A percentile compares a stretch with the other conserved stretches of the same genome.
These are phyloP conservation scores for Brachionus rotundiformis DNA, from an alignment of 1,140 invertebrate species.

Conservation along the genomic window DNA sequence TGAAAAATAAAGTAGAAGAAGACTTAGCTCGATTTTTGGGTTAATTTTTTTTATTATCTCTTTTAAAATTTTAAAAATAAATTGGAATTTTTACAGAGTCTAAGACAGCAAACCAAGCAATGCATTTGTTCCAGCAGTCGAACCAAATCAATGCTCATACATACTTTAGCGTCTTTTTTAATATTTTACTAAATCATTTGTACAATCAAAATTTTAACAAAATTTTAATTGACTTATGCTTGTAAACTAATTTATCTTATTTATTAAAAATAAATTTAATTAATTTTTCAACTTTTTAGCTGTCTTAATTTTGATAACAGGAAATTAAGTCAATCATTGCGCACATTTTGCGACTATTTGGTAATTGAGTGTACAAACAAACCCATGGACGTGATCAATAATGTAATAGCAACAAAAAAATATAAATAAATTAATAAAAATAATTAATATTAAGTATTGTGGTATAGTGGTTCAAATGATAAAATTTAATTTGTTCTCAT, in stretches of 20 bases:
- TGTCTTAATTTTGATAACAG: constrained; percentile 44
- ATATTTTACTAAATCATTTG: constrained; percentile 22
- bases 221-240: background rate
- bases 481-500: constrained; percentile 28
- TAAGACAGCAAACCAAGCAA: background rate
- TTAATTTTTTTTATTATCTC: background rate
- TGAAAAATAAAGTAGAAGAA: constrained; percentile 50
- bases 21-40: constrained; percentile 26
- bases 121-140: constrained; percentile 25
- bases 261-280: too few species aligned
- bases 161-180: constrained; percentile 16
- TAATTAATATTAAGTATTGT: background rate
- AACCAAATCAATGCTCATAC: constrained; percentile 10
- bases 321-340: constrained; percentile 25
- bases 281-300: background rate
- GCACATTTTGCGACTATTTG: constrained; percentile 48
- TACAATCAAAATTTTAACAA: constrained; percentile 33
- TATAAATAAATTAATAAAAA: background rate
- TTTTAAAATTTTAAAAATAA: background rate
- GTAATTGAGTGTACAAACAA: constrained; percentile 21
- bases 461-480: constrained; percentile 14
- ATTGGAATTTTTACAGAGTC: background rate
- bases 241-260: background rate
- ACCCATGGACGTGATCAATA: background rate
- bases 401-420: background rate